Evolutionary conservation across 2,888 invertebrate genomes (phyloP).

Genomic region (Pyrrhia umbra): DNA sequence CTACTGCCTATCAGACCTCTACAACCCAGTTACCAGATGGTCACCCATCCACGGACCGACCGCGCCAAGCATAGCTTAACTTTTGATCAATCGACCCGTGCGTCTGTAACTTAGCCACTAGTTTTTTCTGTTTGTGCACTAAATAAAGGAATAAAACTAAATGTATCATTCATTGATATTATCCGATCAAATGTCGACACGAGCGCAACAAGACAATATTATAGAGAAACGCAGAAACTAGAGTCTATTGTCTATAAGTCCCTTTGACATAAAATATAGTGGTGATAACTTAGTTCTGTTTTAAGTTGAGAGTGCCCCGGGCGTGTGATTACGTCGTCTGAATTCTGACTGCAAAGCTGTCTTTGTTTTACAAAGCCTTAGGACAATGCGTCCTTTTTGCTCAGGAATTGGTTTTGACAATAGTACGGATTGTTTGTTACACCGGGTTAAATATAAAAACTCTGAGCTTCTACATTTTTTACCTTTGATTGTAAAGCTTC

Average conservation of each 20-base stretch:
- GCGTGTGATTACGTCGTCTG: constrained; percentile 35
- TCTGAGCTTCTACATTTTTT: background rate
- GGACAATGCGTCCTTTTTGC: constrained; percentile 22
- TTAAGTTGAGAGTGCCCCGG: constrained; percentile 22
- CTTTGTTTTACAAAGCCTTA: constrained; percentile 28
- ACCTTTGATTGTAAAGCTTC: too few relatives aligned
- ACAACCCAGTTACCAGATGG: too few relatives aligned
- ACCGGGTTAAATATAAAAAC: background rate
- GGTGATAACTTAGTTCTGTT: constrained; percentile 29
- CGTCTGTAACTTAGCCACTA: too few relatives aligned
- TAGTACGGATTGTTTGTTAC: constrained; percentile 7
- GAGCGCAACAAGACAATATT: too few relatives aligned
- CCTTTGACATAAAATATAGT: constrained; percentile 32
- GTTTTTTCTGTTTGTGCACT: too few relatives aligned
- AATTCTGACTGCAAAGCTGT: constrained; percentile 14
- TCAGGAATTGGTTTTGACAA: constrained; percentile 13
- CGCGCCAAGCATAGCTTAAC: too few relatives aligned
- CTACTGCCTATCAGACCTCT: too few relatives aligned
- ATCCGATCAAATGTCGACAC: too few relatives aligned
- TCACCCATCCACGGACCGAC: too few relatives aligned
- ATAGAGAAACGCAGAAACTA: background rate
- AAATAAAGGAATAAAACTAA: too few relatives aligned
- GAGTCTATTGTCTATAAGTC: background rate
- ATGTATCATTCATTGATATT: too few relatives aligned
- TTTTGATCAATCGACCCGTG: too few relatives aligned